phyloP scores from a whole-genome alignment of 2,888 invertebrate genomes.

The Helicoverpa assulta region DNA sequence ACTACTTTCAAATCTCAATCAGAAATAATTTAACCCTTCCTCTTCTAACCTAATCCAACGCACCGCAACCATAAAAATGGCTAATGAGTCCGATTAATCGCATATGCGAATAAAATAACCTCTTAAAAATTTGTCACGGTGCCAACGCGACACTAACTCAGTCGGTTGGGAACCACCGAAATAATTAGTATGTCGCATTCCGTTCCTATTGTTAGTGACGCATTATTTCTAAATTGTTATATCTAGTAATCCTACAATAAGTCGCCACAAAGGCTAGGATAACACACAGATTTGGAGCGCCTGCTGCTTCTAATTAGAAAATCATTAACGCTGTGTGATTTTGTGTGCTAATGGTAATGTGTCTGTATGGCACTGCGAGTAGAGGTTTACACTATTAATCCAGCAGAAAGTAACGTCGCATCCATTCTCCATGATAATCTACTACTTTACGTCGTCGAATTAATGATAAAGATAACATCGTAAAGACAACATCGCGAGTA shows the following conservation, averaged over 20 bases:
- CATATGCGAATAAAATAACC: conserved; percentile 58
- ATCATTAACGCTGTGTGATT: conserved; percentile 34
- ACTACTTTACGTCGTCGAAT: background rate
- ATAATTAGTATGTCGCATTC: conserved; percentile 68
- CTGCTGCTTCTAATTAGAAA: conserved; percentile 33
- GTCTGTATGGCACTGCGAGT: background rate
- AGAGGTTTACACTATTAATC: background rate
- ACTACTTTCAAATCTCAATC: background rate
- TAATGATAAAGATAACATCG: background rate
- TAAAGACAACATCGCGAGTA: background rate
- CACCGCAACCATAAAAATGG: conserved; percentile 36
- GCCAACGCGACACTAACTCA: conserved; percentile 55
- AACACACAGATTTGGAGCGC: conserved; percentile 39
- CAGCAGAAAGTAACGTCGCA: background rate
- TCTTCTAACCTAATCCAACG: conserved; percentile 19
- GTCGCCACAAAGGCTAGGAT: conserved; percentile 25
- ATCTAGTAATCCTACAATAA: conserved; percentile 46
- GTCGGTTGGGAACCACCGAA: conserved; percentile 53
- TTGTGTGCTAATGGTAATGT: conserved; percentile 4
- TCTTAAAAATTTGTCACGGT: conserved; percentile 63
- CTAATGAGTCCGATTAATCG: conserved; percentile 60
- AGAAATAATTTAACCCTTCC: background rate
- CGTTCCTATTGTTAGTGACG: conserved; percentile 63
- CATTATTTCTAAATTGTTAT: conserved; percentile 50
- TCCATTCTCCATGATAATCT: background rate